A percentile compares a stretch with the other conserved stretches of the same genome.
Evolutionary conservation across 2,888 invertebrate genomes (phyloP).

Genomic region (Drosophila recens): DNA sequence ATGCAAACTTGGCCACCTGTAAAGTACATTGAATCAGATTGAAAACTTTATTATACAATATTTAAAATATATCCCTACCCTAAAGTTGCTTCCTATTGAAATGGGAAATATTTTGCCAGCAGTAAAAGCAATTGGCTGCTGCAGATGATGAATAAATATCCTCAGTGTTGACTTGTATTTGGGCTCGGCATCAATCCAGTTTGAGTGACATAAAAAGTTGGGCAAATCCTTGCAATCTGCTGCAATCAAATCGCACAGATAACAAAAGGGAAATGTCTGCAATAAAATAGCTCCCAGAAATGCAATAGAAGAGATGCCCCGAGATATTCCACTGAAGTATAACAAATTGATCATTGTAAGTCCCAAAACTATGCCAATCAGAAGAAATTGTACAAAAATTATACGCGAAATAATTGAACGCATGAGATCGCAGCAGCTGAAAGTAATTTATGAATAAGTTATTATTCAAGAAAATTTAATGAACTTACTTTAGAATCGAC

Average conservation of each 20-base stretch:
- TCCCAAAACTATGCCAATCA: conserved; percentile 55
- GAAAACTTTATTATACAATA: neutral
- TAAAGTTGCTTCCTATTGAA: conserved; percentile 32
- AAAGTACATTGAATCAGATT: neutral
- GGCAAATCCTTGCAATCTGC: conserved; percentile 46
- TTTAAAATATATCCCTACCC: conserved; percentile 21
- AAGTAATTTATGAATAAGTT: neutral
- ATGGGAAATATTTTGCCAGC: conserved; percentile 41
- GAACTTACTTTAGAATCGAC: conserved; percentile 48
- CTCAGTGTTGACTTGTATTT: conserved; percentile 38
- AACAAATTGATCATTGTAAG: conserved; percentile 50
- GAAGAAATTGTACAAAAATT: conserved; percentile 57
- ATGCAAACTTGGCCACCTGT: conserved; percentile 52
- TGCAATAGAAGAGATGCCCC: conserved; percentile 42
- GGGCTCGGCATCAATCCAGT: conserved; percentile 56
- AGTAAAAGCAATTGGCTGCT: conserved; percentile 27
- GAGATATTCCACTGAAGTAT: conserved; percentile 49
- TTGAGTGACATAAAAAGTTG: conserved; percentile 46
- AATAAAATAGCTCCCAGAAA: conserved; percentile 42
- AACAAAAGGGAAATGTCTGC: conserved; percentile 64
- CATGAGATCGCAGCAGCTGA: conserved; percentile 46
- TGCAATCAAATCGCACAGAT: conserved; percentile 47
- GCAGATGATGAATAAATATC: conserved; percentile 34
- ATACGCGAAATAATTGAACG: conserved; percentile 49
- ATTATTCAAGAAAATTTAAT: neutral